A percentile compares a stretch with the other conserved stretches of the same genome.
Evolutionary conservation across 2,888 invertebrate genomes (phyloP).

Genomic region (Bellardia bayeri): DNA sequence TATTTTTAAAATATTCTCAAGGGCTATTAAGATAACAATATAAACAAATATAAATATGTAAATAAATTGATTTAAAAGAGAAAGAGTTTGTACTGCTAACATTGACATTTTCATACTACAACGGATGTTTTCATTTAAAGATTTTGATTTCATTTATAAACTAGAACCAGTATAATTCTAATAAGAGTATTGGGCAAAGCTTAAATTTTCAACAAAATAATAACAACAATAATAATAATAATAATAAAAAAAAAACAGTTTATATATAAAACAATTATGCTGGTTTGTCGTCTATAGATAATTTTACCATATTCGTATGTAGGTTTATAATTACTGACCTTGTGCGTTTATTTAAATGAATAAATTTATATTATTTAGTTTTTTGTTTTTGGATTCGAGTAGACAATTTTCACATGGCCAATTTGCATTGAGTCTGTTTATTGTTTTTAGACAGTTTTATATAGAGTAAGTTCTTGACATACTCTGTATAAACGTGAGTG

Average conservation of each 20-base stretch:
- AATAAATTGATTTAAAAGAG: constrained; percentile 8
- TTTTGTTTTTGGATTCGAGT: constrained; percentile 15
- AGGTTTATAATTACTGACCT: constrained; percentile 56
- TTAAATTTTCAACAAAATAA: not conserved
- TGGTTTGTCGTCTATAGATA: constrained; percentile 22
- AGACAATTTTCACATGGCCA: constrained; percentile 49
- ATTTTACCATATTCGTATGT: constrained; percentile 33
- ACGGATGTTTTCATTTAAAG: constrained; percentile 53
- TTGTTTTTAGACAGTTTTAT: constrained; percentile 7
- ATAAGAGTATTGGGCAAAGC: not conserved
- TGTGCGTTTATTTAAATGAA: constrained; percentile 22
- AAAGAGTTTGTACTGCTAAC: not conserved
- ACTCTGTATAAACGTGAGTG: constrained; percentile 44
- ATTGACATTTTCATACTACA: constrained; percentile 8
- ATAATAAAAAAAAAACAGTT: not conserved
- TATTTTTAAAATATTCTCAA: not conserved
- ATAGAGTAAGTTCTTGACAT: constrained; percentile 67
- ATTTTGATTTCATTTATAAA: constrained; percentile 14
- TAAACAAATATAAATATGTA: not conserved
- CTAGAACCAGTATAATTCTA: constrained; percentile 23
- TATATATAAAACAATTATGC: constrained; percentile 49
- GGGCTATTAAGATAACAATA: not conserved
- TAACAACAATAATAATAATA: too few relatives aligned
- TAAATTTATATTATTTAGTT: constrained; percentile 18
- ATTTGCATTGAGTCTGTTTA: constrained; percentile 30